These are phyloP conservation scores for Petaurus breviceps DNA, from an alignment of 2,113 vertebrate genomes.

Conservation along the genomic window DNA sequence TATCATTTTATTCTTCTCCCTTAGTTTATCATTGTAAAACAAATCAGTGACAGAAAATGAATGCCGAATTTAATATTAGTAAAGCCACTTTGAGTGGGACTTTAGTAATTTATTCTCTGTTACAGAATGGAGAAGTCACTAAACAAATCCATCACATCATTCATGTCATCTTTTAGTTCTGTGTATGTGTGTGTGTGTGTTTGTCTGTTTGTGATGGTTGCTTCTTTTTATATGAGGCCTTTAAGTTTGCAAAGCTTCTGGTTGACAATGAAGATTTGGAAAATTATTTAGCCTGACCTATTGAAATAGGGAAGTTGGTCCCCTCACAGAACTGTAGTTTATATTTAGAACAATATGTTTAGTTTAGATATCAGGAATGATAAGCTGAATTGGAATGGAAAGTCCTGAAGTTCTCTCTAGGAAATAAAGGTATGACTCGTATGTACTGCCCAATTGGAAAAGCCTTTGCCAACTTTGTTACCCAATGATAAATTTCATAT, in stretches of 20 bases:
- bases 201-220: not conserved
- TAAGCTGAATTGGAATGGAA: not conserved
- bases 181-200: too few relatives aligned
- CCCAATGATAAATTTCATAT: not conserved
- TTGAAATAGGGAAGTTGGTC: not conserved
- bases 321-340: not conserved
- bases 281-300: not conserved
- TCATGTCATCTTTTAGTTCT: not conserved
- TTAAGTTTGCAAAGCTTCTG: not conserved
- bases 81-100: not conserved
- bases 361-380: not conserved
- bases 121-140: not conserved
- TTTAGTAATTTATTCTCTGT: not conserved
- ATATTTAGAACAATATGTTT: not conserved
- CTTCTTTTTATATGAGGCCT: not conserved
- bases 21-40: not conserved
- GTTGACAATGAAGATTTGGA: not conserved
- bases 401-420: not conserved
- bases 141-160: not conserved
- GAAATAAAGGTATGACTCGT: not conserved
- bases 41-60: not conserved
- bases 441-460: not conserved
- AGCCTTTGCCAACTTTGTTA: not conserved
- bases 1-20: not conserved
- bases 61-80: not conserved